Conservation (phyloP, 2,113 vertebrate species). For the Cinclus mexicanus region DNA sequence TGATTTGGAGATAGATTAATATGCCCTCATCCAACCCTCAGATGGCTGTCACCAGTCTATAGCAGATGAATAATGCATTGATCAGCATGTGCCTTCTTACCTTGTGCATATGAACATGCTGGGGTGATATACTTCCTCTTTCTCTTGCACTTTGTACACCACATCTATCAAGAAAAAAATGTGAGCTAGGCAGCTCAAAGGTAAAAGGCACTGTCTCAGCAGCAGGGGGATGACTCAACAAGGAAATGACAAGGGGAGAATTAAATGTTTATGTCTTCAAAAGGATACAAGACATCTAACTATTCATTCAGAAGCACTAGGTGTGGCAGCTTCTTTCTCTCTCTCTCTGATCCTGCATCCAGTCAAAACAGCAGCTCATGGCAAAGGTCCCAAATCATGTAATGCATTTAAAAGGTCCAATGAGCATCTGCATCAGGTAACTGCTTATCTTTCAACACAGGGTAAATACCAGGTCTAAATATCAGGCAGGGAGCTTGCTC, state of each 20-base stretch:
- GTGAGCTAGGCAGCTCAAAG: background rate
- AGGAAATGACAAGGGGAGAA: background rate
- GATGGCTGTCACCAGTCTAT: background rate
- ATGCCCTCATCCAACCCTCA: background rate
- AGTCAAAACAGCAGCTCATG: background rate
- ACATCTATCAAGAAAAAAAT: background rate
- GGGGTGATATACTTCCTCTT: background rate
- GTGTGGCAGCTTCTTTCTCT: background rate
- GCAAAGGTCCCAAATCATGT: background rate
- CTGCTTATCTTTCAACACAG: background rate
- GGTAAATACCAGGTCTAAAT: background rate
- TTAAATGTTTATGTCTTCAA: background rate
- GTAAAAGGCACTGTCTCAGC: slow-evolving; percentile 17
- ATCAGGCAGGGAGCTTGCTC: background rate
- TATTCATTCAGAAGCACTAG: background rate
- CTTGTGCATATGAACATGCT: background rate
- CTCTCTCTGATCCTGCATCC: background rate
- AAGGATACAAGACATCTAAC: background rate
- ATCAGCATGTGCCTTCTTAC: background rate
- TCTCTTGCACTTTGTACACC: background rate
- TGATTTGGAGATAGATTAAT: background rate
- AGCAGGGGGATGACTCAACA: background rate
- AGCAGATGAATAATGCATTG: background rate
- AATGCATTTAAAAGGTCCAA: background rate
- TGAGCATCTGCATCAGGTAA: background rate